Base-by-base conservation (phyloP, 1,140 invertebrate genomes). In the Cheumatopsyche charites region DNA sequence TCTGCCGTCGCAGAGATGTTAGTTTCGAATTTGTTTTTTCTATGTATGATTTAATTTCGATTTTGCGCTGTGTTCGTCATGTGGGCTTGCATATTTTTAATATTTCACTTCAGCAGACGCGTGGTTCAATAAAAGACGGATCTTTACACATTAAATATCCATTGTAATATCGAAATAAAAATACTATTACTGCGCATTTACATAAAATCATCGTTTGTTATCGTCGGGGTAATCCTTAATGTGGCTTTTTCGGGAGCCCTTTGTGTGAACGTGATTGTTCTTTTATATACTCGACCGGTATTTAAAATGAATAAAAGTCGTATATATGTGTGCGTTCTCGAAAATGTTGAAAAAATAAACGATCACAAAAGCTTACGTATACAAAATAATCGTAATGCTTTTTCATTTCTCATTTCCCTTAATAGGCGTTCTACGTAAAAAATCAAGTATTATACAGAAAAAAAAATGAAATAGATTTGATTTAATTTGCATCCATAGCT, bases 131-230 rank as follows among this genome's bases (percentile, higher is more conserved):
- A 13, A 25, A 58, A 58, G 23, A 12, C 21, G 23, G 25, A 58
- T 58, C 55, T 58, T n/a, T 12, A 58, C 55, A 58, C 55, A 58
- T 58, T 58, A 58, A 58, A 58, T 58, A 58, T 21, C 21, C 55
- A 58, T 58, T 58, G 55, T 25, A 36, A 36, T 36, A 58, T 58
- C 23, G 55, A 58, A 58, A 58, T 58, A 19, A 58, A 58, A 58
- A 58, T 58, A 58, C 55, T 58, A 58, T 58, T 58, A 58, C 55
- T 19, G 55, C 12, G 13, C 55, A 58, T 58, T 58, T 58, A 58
- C 55, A 58, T 58, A 58, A 58, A 58, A 58, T 58, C 55, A 58
- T 58, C 55, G 55, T 58, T 58, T 58, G 55, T 58, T 58, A 58
- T 58, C 55, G 55, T n/a, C 55, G 55, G 55, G 29, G 55, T 58